Evolutionary conservation across 2,888 invertebrate species (phyloP), one percentile per base, ranked within the genome.

Genomic region (Agrotis exclamationis): DNA sequence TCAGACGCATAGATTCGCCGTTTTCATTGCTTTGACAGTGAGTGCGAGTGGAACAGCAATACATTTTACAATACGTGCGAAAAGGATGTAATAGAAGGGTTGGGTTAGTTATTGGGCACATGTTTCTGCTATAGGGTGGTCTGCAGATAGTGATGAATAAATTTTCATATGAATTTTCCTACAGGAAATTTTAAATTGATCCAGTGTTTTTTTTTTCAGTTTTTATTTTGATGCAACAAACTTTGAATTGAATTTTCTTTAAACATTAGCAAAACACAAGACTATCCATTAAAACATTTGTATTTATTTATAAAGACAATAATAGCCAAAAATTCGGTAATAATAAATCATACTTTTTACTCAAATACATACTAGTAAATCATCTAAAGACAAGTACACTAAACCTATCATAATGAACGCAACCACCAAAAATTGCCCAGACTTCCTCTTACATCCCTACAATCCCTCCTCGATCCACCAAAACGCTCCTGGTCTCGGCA

Each of bases 1-100:
- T 95, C 95, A 93, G 92, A 89, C 93, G 93, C 93, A 95, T 94
- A 94, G 95, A 95, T 95, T 95, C 94, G 92, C 92, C 91, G 91
- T 93, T 95, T 95, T 94, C 95, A 94, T 93, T 93, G 93, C 93
- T 92, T 92, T 91, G 90, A 92, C 93, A 91, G 92, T 91, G 90
- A 72, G 94, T 91, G 92, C 72, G 91, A 95, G 85, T 68, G 89
- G 82, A 93, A 93, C 13, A 84, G 84, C 74, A 69, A 66, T 76
- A 84, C 82, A 84, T 82, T 87, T 87, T 82, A 87, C 84, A 84
- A 81, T 87, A 85, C 74, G 94, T 76, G 87, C 77, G 88, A 93
- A 86, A 85, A 89, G 91, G 93, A 76, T 81, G 83, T 86, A 79
- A 80, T 85, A 87, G 89, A 92, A 91, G 93, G 92, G 93, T 93